Evolutionary conservation across 2,113 vertebrate species (phyloP).

Genomic region (Vanacampus margaritifer): DNA sequence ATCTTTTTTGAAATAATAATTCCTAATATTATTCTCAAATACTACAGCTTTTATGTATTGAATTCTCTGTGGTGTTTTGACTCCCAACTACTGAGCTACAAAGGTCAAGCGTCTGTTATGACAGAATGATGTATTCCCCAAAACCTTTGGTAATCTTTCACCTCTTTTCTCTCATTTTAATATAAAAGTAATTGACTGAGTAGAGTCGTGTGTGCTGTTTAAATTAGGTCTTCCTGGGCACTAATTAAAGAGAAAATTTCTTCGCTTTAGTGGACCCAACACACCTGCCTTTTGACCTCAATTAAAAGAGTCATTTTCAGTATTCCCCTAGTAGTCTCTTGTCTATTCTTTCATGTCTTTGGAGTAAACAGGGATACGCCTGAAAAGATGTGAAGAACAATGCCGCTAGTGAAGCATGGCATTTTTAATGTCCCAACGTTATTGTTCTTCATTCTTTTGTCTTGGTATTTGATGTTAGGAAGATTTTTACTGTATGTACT

Average conservation of each 20-base stretch:
- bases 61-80: conserved; percentile 45
- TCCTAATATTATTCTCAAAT: not conserved
- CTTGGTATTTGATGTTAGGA: not conserved
- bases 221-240: conserved; percentile 76
- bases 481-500: not conserved
- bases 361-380: conserved; percentile 43
- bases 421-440: conserved; percentile 13
- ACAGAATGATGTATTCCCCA: conserved; percentile 44
- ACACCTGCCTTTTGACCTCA: conserved; percentile 70
- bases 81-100: conserved; percentile 33
- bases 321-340: conserved; percentile 35
- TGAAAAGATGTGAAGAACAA: conserved; percentile 30
- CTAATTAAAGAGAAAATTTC: conserved; percentile 77
- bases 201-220: conserved; percentile 60
- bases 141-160: conserved; percentile 49
- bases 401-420: conserved; percentile 9
- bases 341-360: conserved; percentile 38
- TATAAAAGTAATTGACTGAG: conserved; percentile 72
- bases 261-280: conserved; percentile 67
- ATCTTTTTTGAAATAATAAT: not conserved
- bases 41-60: conserved; percentile 10
- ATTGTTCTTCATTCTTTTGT: not conserved
- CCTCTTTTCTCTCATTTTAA: conserved; percentile 54
- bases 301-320: conserved; percentile 79
- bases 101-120: conserved; percentile 52